These are phyloP conservation scores for Apodemia hepburni DNA, from an alignment of 2,888 invertebrate species.

Conservation along the genomic window DNA sequence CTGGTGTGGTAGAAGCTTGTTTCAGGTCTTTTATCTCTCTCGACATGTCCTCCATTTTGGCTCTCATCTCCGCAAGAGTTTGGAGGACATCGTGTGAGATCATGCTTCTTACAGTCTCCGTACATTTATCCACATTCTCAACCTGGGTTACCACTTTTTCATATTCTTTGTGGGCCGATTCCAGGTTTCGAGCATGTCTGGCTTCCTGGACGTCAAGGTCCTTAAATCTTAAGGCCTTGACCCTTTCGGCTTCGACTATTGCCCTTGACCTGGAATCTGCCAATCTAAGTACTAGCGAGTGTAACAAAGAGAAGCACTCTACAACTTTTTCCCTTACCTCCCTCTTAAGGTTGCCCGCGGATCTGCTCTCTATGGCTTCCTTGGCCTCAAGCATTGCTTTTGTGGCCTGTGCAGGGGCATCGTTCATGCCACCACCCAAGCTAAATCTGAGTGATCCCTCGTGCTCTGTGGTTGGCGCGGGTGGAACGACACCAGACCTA, in stretches of 20 bases:
- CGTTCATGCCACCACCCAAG: too few relatives aligned
- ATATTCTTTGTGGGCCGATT: neutral
- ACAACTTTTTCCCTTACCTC: neutral
- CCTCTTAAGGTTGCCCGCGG: neutral
- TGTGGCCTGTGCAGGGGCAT: neutral
- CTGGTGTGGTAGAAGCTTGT: too few relatives aligned
- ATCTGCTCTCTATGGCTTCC: neutral
- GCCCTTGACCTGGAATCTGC: neutral
- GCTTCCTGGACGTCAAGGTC: neutral
- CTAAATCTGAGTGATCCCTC: too few relatives aligned
- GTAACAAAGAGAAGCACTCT: neutral
- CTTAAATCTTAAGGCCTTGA: neutral
- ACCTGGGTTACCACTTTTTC: neutral
- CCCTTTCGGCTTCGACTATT: neutral
- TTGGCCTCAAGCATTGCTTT: constrained; percentile 30
- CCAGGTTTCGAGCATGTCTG: neutral
- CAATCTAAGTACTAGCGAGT: neutral
- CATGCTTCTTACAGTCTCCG: neutral
- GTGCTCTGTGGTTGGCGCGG: too few relatives aligned
- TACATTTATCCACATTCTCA: neutral
- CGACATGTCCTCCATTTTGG: too few relatives aligned
- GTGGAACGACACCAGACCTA: too few relatives aligned
- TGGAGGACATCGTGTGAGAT: too few relatives aligned
- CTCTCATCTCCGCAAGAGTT: too few relatives aligned
- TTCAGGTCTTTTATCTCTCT: too few relatives aligned